phyloP scores from a whole-genome alignment of 2,888 invertebrate genomes.

The Cataglyphis rosenhaueri region DNA sequence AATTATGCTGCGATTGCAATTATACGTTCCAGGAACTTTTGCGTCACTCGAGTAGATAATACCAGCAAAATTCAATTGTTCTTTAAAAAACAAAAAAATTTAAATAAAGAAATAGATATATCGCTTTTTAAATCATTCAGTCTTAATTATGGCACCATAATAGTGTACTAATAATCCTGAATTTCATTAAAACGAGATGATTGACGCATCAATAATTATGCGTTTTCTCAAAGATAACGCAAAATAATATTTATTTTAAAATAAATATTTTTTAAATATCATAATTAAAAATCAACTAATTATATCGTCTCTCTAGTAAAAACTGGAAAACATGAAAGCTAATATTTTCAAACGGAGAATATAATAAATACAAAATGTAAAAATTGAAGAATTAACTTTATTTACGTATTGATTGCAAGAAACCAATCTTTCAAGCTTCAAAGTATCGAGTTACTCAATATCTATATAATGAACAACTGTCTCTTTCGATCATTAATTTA shows the following conservation, averaged over 20 bases:
- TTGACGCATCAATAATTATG: not conserved
- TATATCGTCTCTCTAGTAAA: not conserved
- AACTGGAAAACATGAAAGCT: not conserved
- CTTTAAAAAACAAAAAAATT: not conserved
- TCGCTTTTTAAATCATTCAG: not conserved
- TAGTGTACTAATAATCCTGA: not conserved
- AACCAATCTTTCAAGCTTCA: not conserved
- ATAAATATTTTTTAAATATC: not conserved
- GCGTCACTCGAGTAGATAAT: not conserved
- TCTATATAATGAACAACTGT: not conserved
- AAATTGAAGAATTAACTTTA: not conserved
- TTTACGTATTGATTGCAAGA: not conserved
- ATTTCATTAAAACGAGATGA: not conserved
- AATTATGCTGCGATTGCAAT: slow-evolving; percentile 16
- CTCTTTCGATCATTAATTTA: not conserved
- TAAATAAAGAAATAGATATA: not conserved
- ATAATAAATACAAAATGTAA: not conserved
- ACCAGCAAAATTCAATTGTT: slow-evolving; percentile 13
- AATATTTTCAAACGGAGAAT: not conserved
- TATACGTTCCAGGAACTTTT: slow-evolving; percentile 7
- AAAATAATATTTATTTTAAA: not conserved
- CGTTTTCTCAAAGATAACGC: not conserved
- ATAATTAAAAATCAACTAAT: not conserved
- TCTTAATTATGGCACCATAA: not conserved
- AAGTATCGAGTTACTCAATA: not conserved